phyloP scores from a whole-genome alignment of 2,888 invertebrate species.

The Himalopsyche anomala region DNA sequence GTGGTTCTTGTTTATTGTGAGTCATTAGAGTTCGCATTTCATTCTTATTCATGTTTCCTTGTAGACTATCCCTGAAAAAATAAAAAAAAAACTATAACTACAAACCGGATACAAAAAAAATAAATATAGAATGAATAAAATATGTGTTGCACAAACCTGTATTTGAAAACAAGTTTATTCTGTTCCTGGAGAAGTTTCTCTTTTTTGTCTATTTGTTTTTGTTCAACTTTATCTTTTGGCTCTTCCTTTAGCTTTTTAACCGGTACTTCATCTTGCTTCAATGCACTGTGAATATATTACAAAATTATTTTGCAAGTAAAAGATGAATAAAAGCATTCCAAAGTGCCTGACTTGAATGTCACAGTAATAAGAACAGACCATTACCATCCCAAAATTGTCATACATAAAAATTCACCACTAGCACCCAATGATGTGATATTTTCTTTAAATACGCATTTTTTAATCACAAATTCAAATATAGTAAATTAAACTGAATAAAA shows the following conservation, averaged over 20 bases:
- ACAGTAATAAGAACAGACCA: too few relatives aligned
- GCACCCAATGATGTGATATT: too few relatives aligned
- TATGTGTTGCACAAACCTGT: conserved; percentile 64
- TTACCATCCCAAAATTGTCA: too few relatives aligned
- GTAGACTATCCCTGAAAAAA: conserved; percentile 68
- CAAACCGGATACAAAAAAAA: background rate
- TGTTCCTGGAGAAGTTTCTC: conserved; percentile 83
- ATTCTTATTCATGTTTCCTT: conserved; percentile 77
- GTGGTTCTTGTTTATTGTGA: conserved; percentile 84
- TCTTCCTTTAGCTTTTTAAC: conserved; percentile 85
- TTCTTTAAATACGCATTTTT: too few relatives aligned
- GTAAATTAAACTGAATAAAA: too few relatives aligned
- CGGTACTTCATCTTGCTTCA: conserved; percentile 78
- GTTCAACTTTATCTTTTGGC: conserved; percentile 76
- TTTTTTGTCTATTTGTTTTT: conserved; percentile 74
- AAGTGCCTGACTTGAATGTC: too few relatives aligned
- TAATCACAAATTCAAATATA: too few relatives aligned
- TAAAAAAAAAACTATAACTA: background rate
- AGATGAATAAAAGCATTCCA: too few relatives aligned
- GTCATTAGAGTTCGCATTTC: conserved; percentile 82
- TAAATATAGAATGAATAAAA: background rate
- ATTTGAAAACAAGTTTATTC: conserved; percentile 77
- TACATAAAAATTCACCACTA: too few relatives aligned
- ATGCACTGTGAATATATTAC: conserved; percentile 65
- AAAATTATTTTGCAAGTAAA: too few relatives aligned